Conservation (phyloP, 2,888 invertebrate genomes). For the Salticus scenicus region DNA sequence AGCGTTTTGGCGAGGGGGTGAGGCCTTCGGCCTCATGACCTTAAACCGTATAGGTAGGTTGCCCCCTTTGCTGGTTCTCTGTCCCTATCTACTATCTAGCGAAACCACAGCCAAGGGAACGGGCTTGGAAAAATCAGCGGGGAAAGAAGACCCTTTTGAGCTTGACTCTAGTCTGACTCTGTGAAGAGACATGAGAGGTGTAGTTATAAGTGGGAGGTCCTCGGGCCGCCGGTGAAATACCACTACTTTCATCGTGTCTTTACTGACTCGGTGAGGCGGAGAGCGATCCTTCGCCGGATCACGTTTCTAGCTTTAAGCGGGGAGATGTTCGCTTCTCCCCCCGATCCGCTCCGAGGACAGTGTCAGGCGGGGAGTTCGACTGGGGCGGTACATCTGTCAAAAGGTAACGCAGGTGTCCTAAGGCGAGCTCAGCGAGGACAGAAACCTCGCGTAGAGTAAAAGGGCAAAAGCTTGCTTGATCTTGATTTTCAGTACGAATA, state of each 20-base stretch:
- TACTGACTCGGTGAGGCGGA: slow-evolving; percentile 78
- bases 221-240: slow-evolving; percentile 76
- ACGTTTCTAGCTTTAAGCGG: slow-evolving; percentile 76
- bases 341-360: neutral
- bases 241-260: slow-evolving; percentile 79
- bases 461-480: slow-evolving; percentile 83
- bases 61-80: no score
- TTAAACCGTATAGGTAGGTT: no score
- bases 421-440: slow-evolving; percentile 81
- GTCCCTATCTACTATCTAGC: no score
- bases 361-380: slow-evolving; percentile 78
- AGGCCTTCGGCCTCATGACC: no score
- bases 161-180: no score
- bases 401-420: slow-evolving; percentile 82
- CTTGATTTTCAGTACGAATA: slow-evolving; percentile 80
- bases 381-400: slow-evolving; percentile 69
- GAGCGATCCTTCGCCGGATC: slow-evolving; percentile 73
- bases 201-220: no score
- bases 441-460: slow-evolving; percentile 84
- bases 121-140: no score
- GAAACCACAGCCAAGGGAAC: no score
- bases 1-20: no score
- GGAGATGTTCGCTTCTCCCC: no score
- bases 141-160: no score
- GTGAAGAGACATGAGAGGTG: no score